Evolutionary conservation across 2,888 invertebrate genomes (phyloP).

Genomic region (Hydropsyche betteni): DNA sequence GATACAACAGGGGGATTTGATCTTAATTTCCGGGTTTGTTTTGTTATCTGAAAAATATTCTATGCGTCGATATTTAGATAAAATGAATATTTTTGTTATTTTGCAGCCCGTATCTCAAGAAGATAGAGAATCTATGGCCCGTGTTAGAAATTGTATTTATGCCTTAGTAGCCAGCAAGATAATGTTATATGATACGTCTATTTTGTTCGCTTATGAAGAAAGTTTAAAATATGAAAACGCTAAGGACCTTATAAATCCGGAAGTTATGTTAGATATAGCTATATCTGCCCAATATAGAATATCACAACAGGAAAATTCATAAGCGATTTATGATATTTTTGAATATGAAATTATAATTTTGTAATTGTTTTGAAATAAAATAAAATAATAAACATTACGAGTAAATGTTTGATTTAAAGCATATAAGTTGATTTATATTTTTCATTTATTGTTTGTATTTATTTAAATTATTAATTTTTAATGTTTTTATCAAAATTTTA

Average conservation of each 20-base stretch:
- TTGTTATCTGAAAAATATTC: neutral
- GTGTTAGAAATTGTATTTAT: slow-evolving; percentile 89
- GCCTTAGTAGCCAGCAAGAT: slow-evolving; percentile 88
- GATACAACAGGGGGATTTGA: slow-evolving; percentile 77
- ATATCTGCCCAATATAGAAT: slow-evolving; percentile 80
- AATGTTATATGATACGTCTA: slow-evolving; percentile 91
- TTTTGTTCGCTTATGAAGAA: slow-evolving; percentile 89
- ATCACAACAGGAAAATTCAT: slow-evolving; percentile 33
- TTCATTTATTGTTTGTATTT: no score
- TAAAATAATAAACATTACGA: no score
- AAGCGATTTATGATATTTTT: no score
- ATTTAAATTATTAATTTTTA: no score
- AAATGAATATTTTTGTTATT: slow-evolving; percentile 18
- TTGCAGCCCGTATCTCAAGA: slow-evolving; percentile 72
- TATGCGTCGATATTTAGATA: neutral
- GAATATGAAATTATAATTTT: no score
- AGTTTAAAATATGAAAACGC: slow-evolving; percentile 81
- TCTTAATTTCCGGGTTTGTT: slow-evolving; percentile 67
- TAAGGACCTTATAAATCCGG: slow-evolving; percentile 81
- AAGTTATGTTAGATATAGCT: slow-evolving; percentile 85
- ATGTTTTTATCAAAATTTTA: no score
- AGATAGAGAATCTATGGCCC: slow-evolving; percentile 86
- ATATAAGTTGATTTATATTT: no score
- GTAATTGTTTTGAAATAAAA: no score
- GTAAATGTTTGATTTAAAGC: no score